Evolutionary conservation across 2,888 invertebrate genomes (phyloP).

Genomic region (Keiferia lycopersicella): DNA sequence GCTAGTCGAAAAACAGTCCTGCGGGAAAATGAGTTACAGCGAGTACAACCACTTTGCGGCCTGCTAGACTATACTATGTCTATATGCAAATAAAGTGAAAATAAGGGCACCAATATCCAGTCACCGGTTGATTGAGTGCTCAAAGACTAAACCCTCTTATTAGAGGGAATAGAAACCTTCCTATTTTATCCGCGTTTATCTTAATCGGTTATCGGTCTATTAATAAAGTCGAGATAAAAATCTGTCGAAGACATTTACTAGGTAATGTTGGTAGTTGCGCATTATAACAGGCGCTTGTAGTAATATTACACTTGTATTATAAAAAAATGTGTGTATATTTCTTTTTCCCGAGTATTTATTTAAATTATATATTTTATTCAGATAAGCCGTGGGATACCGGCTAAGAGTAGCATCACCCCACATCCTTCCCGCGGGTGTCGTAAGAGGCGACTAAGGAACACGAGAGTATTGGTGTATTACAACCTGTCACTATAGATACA

Average conservation of each 20-base stretch:
- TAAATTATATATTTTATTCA: no score
- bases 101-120: constrained; percentile 51
- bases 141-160: constrained; percentile 24
- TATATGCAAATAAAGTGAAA: constrained; percentile 66
- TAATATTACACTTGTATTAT: background rate
- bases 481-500: no score
- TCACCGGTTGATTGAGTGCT: constrained; percentile 52
- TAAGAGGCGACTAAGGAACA: no score
- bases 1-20: no score
- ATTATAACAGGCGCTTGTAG: constrained; percentile 5
- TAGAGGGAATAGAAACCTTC: constrained; percentile 24
- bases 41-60: no score
- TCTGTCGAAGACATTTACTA: constrained; percentile 11
- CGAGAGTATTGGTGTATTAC: no score
- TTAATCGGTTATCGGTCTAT: constrained; percentile 17
- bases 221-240: constrained; percentile 17
- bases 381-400: no score
- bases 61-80: no score
- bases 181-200: constrained; percentile 17
- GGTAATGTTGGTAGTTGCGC: background rate
- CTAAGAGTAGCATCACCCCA: no score
- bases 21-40: no score
- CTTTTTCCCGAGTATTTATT: no score
- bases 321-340: background rate
- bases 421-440: no score